Conservation (phyloP, 2,888 invertebrate species). For the Drosophila anceps region DNA sequence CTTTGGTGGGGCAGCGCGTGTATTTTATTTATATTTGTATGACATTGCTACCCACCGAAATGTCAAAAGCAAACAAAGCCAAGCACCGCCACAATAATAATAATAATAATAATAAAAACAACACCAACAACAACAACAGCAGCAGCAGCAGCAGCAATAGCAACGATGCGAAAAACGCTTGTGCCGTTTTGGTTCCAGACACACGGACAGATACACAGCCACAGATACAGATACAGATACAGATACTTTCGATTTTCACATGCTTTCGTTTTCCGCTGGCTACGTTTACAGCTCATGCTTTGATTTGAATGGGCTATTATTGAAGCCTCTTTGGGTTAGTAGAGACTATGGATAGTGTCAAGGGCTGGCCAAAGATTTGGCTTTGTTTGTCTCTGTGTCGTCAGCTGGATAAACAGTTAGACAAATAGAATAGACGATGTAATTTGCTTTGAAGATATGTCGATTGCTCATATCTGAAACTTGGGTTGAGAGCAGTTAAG, state of each 20-base stretch:
- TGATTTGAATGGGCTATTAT: constrained; percentile 33
- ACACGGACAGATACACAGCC: constrained; percentile 30
- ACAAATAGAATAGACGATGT: constrained; percentile 2
- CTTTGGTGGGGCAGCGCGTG: constrained; percentile 49
- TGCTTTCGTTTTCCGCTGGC: constrained; percentile 58
- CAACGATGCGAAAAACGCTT: constrained; percentile 58
- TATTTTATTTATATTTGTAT: constrained; percentile 79
- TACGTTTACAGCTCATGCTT: constrained; percentile 30
- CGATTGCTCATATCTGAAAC: neutral
- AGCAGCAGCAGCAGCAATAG: neutral
- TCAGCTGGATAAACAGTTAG: neutral
- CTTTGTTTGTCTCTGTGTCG: constrained; percentile 23
- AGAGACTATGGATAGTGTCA: neutral
- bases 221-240: constrained; percentile 50
- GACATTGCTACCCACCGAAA: constrained; percentile 82
- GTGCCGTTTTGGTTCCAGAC: constrained; percentile 46
- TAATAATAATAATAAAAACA: constrained; percentile 43
- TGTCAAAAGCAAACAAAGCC: constrained; percentile 79
- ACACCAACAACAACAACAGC: constrained; percentile 43
- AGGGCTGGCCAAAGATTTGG: constrained; percentile 7
- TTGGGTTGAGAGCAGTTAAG: neutral
- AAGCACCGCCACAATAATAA: constrained; percentile 50
- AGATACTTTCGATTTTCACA: constrained; percentile 70
- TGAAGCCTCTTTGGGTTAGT: constrained; percentile 10
- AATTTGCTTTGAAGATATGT: neutral